phyloP scores from a whole-genome alignment of 1,140 invertebrate genomes.

The Pteromalus puparum region DNA sequence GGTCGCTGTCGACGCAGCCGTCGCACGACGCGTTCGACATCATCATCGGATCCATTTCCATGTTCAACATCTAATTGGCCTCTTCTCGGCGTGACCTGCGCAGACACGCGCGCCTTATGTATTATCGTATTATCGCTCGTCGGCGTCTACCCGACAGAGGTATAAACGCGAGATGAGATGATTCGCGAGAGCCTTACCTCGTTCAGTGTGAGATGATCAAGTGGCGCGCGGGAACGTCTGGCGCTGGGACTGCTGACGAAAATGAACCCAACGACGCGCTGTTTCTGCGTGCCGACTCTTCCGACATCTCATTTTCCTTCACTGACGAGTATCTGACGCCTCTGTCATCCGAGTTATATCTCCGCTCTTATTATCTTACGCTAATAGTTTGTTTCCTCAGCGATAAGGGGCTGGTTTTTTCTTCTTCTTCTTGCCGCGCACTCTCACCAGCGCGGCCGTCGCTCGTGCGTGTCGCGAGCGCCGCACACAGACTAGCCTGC shows the following conservation, averaged over 20 bases:
- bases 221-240: neutral
- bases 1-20: slow-evolving; percentile 71
- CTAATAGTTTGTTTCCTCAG: slow-evolving; percentile 74
- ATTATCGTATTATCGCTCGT: no score
- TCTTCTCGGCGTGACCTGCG: neutral
- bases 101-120: no score
- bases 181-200: slow-evolving; percentile 12
- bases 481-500: slow-evolving; percentile 22
- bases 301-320: slow-evolving; percentile 62
- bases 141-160: no score
- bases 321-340: slow-evolving; percentile 50
- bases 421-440: slow-evolving; percentile 45
- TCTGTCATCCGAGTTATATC: slow-evolving; percentile 65
- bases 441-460: slow-evolving; percentile 12
- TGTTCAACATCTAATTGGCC: slow-evolving; percentile 53
- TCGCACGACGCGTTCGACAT: slow-evolving; percentile 64
- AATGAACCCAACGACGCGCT: slow-evolving; percentile 16
- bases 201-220: slow-evolving; percentile 23
- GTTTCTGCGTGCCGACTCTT: slow-evolving; percentile 50
- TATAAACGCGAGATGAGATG: no score
- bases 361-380: slow-evolving; percentile 70
- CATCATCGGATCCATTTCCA: slow-evolving; percentile 51
- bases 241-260: neutral
- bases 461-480: neutral
- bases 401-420: slow-evolving; percentile 65